Percentiles rank a stretch among this genome's conserved stretches.
Conservation (phyloP, 2,888 invertebrate species). For the Tillus elongatus region DNA sequence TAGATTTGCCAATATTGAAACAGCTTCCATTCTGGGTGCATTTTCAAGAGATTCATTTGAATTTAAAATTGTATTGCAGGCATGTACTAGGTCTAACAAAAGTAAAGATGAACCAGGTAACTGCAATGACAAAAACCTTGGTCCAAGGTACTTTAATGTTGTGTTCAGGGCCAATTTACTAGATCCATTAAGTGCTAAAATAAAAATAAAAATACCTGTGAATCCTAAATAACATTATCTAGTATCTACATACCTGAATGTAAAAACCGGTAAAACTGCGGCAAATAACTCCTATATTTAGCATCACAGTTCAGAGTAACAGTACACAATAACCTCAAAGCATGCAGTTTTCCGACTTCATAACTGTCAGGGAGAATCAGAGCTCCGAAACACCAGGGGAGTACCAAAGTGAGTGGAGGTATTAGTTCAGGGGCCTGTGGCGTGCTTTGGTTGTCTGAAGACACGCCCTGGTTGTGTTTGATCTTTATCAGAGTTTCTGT, state of each 20-base stretch:
- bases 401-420: constrained; percentile 78
- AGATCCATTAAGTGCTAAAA: constrained; percentile 52
- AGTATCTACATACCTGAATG: constrained; percentile 57
- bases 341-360: constrained; percentile 73
- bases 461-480: constrained; percentile 65
- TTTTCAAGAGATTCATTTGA: constrained; percentile 62
- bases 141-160: constrained; percentile 69
- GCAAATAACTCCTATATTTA: constrained; percentile 60
- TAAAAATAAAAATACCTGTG: constrained; percentile 10
- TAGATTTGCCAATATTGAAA: constrained; percentile 79
- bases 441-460: constrained; percentile 64
- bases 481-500: constrained; percentile 80
- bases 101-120: constrained; percentile 83
- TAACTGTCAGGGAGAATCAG: constrained; percentile 64
- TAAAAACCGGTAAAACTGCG: constrained; percentile 78
- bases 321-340: constrained; percentile 79
- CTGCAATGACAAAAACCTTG: constrained; percentile 75
- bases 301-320: constrained; percentile 72
- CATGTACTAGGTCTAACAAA: constrained; percentile 80
- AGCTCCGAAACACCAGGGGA: constrained; percentile 93
- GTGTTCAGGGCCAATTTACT: constrained; percentile 70
- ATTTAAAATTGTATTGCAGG: constrained; percentile 78
- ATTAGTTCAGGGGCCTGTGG: constrained; percentile 67
- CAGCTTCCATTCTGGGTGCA: constrained; percentile 77
- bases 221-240: constrained; percentile 1